Base-by-base conservation (phyloP, 1,140 invertebrate species). In the Eurosta solidaginis region DNA sequence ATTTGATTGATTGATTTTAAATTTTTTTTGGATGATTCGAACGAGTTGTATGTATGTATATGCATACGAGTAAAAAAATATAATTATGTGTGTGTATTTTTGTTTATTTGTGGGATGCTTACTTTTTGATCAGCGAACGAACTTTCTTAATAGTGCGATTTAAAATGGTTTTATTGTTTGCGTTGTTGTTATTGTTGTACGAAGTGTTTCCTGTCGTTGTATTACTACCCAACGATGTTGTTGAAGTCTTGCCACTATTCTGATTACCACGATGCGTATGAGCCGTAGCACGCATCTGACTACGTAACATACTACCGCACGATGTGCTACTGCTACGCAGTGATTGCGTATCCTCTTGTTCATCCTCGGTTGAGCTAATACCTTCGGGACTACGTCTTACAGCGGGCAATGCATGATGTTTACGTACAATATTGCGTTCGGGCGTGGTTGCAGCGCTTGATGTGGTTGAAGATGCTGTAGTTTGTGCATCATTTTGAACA, bases 121-220 rank as follows among this genome's bases (percentile, higher is more conserved):
- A 92, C 84, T 92, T 93, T 84, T 91, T 92, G 68, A 93, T 93
- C 78, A 93, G 89, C 81, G 91, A 92, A 86, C 91, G 89, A 84
- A 93, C 90, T 88, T 93, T 93, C 84, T 92, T 93, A 74, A 93
- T 91, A 82, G 92, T 93, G 80, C 91, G 91, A 87, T 93, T 92
- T 89, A 93, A 91, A 83, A 93, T 93, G 82, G 92, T 92, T 79
- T 85, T 87, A 77, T 87, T 86, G 80, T 82, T 84, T 78, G 82
- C 81, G 77, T 82, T 84, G 80, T 83, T 52, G 88, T 85, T 6
- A 88, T 86, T 25, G 40, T 45, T 89, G 78, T 10, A 88, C 88
- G 3, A 86, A 78, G 25, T 87, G 68, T 14, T 90, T 90, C 20
- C 87, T 86, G 74, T 25, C 78, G 52, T 68, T 47, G 59, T 83